Evolutionary conservation across 2,797 vertebrate genomes (phyloP).

Genomic region (Podarcis lilfordi): DNA sequence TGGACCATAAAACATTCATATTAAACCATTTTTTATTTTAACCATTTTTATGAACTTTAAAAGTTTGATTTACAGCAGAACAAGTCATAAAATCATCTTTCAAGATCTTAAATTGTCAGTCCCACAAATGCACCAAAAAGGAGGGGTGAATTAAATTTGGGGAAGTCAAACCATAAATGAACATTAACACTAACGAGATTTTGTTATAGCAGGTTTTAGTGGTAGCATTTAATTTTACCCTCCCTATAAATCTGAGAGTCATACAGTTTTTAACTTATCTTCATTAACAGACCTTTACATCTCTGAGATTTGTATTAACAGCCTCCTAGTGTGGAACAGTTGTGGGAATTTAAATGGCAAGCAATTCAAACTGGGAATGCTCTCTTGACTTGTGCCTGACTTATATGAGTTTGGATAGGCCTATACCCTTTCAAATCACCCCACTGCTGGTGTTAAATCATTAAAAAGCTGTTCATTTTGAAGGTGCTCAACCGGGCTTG

Average conservation of each 20-base stretch:
- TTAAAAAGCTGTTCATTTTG: background rate
- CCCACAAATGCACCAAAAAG: constrained; percentile 74
- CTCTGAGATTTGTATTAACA: constrained; percentile 50
- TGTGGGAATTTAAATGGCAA: background rate
- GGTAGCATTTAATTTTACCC: constrained; percentile 78
- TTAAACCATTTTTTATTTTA: constrained; percentile 87
- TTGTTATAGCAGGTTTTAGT: constrained; percentile 78
- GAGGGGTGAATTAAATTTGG: constrained; percentile 74
- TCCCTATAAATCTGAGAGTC: constrained; percentile 76
- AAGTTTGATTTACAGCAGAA: constrained; percentile 81
- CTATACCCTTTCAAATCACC: background rate
- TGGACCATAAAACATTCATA: constrained; percentile 83
- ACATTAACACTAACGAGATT: constrained; percentile 82
- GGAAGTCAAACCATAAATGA: constrained; percentile 83
- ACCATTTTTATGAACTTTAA: constrained; percentile 84
- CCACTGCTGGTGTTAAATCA: background rate
- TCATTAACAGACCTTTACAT: constrained; percentile 60
- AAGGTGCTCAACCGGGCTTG: background rate
- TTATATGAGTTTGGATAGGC: background rate
- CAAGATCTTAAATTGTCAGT: constrained; percentile 78
- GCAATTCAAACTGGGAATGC: background rate
- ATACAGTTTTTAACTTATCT: constrained; percentile 69
- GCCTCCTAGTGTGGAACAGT: background rate
- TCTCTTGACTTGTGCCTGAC: background rate
- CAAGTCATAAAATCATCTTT: constrained; percentile 78